Percentiles rank a stretch among this genome's conserved stretches.
Evolutionary conservation across 2,113 vertebrate genomes (phyloP).

Genomic region (Anarrhichthys ocellatus): DNA sequence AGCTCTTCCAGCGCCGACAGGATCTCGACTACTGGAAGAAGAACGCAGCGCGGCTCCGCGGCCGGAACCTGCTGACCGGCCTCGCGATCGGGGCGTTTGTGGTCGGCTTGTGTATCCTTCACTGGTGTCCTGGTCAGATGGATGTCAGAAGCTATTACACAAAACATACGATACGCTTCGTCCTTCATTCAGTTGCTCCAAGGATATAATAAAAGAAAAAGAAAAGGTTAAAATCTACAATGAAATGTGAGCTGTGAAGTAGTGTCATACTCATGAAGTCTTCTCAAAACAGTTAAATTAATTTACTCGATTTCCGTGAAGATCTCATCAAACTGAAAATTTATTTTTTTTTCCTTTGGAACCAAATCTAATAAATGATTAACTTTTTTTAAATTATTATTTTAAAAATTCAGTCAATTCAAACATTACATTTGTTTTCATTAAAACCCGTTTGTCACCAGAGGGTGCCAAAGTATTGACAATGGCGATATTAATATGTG

Average conservation of each 20-base stretch:
- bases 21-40: constrained; percentile 78
- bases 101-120: constrained; percentile 89
- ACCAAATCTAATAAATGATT: too few species aligned
- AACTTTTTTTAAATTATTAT: too few species aligned
- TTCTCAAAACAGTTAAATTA: too few species aligned
- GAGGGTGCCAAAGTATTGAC: too few species aligned
- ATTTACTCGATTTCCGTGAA: too few species aligned
- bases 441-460: too few species aligned
- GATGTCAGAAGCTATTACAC: not conserved
- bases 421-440: too few species aligned
- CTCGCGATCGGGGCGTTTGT: constrained; percentile 85
- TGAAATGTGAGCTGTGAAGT: not conserved
- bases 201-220: not conserved
- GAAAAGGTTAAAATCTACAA: not conserved
- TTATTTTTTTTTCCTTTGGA: too few species aligned
- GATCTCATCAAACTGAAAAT: too few species aligned
- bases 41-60: constrained; percentile 76
- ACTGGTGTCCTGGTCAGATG: not conserved
- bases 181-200: not conserved
- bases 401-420: too few species aligned
- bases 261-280: not conserved
- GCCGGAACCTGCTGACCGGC: constrained; percentile 84
- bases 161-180: not conserved
- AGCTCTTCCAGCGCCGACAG: constrained; percentile 70
- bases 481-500: not conserved